A percentile compares a stretch with the other conserved stretches of the same genome.
Conservation (phyloP, 2,888 invertebrate genomes). For the Chrysolina oricalcia region DNA sequence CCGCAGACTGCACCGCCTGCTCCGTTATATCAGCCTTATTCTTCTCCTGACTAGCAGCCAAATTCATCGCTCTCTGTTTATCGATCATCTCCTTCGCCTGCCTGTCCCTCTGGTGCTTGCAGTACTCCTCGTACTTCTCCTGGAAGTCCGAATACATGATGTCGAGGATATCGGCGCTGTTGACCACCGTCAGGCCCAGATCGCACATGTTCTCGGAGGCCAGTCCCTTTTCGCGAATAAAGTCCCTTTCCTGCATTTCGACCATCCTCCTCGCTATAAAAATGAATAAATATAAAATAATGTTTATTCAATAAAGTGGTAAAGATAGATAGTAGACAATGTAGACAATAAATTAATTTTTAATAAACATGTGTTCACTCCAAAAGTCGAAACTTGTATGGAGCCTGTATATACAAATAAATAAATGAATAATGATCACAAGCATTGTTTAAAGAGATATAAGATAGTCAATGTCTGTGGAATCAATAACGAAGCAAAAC, state of each 20-base stretch:
- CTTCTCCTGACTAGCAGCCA: slow-evolving; percentile 74
- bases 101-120: slow-evolving; percentile 81
- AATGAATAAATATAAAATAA: slow-evolving; percentile 43
- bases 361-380: too few species aligned
- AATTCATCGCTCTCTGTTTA: slow-evolving; percentile 78
- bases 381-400: too few species aligned
- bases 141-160: slow-evolving; percentile 97
- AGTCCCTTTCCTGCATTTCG: slow-evolving; percentile 92
- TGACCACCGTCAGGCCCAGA: slow-evolving; percentile 92
- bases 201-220: slow-evolving; percentile 95
- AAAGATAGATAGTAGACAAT: too few species aligned
- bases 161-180: slow-evolving; percentile 94
- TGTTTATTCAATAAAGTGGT: too few species aligned
- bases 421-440: too few species aligned
- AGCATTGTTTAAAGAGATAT: too few species aligned
- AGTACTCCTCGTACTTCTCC: slow-evolving; percentile 93
- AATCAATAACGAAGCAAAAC: too few species aligned
- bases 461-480: too few species aligned
- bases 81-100: slow-evolving; percentile 81
- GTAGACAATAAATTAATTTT: too few species aligned
- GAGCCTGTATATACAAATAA: too few species aligned
- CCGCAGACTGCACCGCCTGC: slow-evolving; percentile 88
- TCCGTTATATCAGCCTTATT: slow-evolving; percentile 82
- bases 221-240: slow-evolving; percentile 83
- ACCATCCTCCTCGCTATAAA: slow-evolving; percentile 79